Evolutionary conservation across 2,113 vertebrate genomes (phyloP), one percentile per base, ranked within the genome.

Genomic region (Sclerurus mexicanus): DNA sequence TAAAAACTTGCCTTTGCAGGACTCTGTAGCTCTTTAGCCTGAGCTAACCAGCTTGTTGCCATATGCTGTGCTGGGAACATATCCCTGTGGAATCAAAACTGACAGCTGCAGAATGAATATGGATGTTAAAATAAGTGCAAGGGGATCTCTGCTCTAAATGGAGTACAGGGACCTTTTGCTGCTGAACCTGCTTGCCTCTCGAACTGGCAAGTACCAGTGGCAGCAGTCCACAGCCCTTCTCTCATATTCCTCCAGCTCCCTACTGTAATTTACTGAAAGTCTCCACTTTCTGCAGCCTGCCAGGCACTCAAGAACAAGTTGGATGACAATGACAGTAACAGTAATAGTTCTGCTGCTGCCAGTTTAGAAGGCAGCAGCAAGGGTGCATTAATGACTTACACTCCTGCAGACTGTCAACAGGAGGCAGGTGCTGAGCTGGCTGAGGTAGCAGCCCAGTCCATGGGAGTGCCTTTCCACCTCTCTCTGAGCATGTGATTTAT

Each of bases 231-330:
- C 67, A 91, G 30, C 53, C 17, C 24, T 95, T 27, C 58, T 91
- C 81, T 76, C 23, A 4, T 68, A 55, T 17, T 63, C 28, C 72
- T 73, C 49, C 33, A 72, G 63, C 22, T 68, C 59, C 33, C 75
- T 80, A 68, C 58, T 80, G 39, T 89, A 53, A 89, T 84, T 89
- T 84, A 89, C 68, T 80, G 85, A 84, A 93, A 80, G 68, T 80
- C 39, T 87, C 68, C 72, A 40, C 88, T 63, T 76, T 52, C 52
- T 72, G 58, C 73, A 93, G 21, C 35, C 62, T 68, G 52, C 58
- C 58, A 67, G 80, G 77, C 37, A 59, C 81, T 58, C 72, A 39
- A 49, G 56, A 88, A 47, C 46, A 82, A 67, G 72, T 14, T 18
- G 62, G 53, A 3, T 44, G 74, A 40, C 27, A 63, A 30, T 63